These are phyloP conservation scores for Acanthaster planci DNA, from an alignment of 35 echinoderm and acorn worm species.

Conservation along the genomic window DNA sequence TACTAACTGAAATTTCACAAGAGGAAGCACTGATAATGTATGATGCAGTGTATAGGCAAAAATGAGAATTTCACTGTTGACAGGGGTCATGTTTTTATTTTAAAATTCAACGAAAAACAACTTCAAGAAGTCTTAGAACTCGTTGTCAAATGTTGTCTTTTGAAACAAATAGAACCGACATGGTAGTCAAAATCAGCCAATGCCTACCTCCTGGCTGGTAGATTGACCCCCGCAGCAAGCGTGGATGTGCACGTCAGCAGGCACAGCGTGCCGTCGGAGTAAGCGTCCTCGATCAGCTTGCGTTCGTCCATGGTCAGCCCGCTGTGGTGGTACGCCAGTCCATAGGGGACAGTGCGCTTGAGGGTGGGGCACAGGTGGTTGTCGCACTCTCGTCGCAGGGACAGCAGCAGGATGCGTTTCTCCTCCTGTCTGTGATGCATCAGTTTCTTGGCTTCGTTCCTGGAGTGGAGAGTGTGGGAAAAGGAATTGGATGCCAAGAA, in stretches of 20 bases:
- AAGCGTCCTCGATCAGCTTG: conserved; percentile 91
- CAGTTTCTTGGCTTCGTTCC: conserved; percentile 61
- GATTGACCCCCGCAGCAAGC: conserved; percentile 86
- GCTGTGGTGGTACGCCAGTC: conserved; percentile 87
- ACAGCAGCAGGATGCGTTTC: conserved; percentile 65
- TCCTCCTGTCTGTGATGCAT: conserved; percentile 76
- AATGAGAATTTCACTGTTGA: no score
- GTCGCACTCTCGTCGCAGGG: conserved; percentile 77
- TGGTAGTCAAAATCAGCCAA: no score
- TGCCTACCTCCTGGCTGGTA: conserved; percentile 80
- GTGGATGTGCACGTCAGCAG: conserved; percentile 84
- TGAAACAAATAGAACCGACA: no score
- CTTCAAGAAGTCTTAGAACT: no score
- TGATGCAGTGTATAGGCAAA: no score
- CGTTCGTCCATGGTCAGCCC: conserved; percentile 93
- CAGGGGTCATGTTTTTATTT: no score
- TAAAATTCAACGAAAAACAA: no score
- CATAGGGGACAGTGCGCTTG: conserved; percentile 76
- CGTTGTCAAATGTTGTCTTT: no score
- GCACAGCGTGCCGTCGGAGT: conserved; percentile 84
- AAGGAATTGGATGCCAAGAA: neutral
- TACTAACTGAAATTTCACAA: no score
- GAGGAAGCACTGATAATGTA: no score
- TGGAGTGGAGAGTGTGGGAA: neutral
- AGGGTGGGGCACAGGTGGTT: conserved; percentile 85